Conservation (phyloP, 2,797 vertebrate species). For the Denticeps clupeoides region DNA sequence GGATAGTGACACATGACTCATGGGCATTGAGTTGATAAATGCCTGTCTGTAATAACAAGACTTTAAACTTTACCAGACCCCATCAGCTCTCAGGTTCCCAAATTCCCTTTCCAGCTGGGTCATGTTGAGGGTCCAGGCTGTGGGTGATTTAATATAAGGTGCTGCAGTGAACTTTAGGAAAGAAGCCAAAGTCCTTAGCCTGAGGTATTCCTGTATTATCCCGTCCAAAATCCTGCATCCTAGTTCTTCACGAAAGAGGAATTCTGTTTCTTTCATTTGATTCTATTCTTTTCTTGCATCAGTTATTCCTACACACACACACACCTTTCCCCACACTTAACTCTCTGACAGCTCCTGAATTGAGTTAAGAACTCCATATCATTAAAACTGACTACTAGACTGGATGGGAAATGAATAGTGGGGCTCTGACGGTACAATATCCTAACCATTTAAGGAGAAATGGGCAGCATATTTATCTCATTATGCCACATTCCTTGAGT, state of each 20-base stretch:
- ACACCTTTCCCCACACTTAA: slow-evolving; percentile 15
- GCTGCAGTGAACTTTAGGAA: background rate
- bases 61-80: slow-evolving; percentile 15
- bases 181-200: background rate
- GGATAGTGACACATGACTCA: slow-evolving; percentile 23
- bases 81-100: slow-evolving; percentile 9
- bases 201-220: background rate
- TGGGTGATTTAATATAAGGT: background rate
- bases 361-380: slow-evolving; percentile 26
- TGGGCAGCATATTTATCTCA: slow-evolving; percentile 11
- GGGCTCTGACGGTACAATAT: slow-evolving; percentile 15
- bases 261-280: background rate
- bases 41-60: slow-evolving; percentile 10
- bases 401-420: slow-evolving; percentile 27
- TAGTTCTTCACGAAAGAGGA: background rate
- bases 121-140: slow-evolving; percentile 1
- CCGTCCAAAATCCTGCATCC: background rate
- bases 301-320: background rate
- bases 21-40: slow-evolving; percentile 11
- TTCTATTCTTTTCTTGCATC: background rate
- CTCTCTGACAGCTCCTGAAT: slow-evolving; percentile 30
- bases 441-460: slow-evolving; percentile 18
- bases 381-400: slow-evolving; percentile 32
- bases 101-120: slow-evolving; percentile 10
- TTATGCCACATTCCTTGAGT: slow-evolving; percentile 5